Percentiles rank a stretch among this genome's conserved stretches.
Conservation (phyloP, 2,113 vertebrate genomes). For the Anas platyrhynchos region DNA sequence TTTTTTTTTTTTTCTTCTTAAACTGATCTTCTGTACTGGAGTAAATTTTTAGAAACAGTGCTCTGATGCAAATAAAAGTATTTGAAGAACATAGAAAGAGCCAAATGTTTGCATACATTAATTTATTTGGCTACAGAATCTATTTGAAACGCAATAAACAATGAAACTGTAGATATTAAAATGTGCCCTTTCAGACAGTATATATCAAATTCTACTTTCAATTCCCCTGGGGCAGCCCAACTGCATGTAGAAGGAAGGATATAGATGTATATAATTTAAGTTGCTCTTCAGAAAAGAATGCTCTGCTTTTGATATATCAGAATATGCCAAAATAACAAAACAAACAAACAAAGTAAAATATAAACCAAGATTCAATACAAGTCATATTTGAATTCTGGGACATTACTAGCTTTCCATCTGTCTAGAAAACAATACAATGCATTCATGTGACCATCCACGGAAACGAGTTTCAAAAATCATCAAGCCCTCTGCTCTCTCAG, state of each 20-base stretch:
- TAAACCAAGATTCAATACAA: not conserved
- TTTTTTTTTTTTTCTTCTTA: not conserved
- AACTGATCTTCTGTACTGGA: not conserved
- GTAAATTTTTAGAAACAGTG: not conserved
- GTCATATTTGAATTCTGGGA: not conserved
- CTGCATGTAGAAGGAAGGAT: not conserved
- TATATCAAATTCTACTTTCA: constrained; percentile 10
- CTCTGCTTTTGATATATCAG: not conserved
- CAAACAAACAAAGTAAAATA: not conserved
- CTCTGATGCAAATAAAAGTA: not conserved
- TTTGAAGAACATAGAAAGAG: not conserved
- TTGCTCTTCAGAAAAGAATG: constrained; percentile 5
- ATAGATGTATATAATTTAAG: not conserved
- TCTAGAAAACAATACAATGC: not conserved
- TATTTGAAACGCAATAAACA: constrained; percentile 24
- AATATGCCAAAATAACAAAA: not conserved
- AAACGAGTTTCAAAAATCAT: constrained; percentile 36
- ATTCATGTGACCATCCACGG: not conserved
- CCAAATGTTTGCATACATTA: not conserved
- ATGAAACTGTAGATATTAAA: constrained; percentile 18
- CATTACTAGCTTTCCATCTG: not conserved
- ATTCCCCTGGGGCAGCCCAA: not conserved
- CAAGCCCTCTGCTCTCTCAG: not conserved
- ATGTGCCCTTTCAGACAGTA: constrained; percentile 40
- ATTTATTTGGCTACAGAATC: not conserved